phyloP scores from a whole-genome alignment of 2,113 vertebrate species.

The Sinosuthora webbiana region DNA sequence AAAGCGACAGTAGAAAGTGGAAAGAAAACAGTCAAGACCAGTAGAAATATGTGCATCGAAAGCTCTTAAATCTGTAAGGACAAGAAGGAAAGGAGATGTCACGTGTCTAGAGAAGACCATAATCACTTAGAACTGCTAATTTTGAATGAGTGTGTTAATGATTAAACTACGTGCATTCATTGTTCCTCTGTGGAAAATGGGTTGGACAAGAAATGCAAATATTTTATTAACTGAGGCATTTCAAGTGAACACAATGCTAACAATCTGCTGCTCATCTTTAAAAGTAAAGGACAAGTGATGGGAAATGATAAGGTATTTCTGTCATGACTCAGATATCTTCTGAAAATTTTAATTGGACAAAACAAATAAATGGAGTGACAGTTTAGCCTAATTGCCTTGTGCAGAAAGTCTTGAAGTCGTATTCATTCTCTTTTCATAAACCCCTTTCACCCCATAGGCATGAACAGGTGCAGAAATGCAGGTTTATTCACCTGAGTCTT shows the following conservation, averaged over 20 bases:
- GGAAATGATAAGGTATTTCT: background rate
- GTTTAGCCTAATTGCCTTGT: background rate
- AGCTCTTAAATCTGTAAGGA: background rate
- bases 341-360: background rate
- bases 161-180: background rate
- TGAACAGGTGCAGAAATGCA: background rate
- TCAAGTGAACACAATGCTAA: background rate
- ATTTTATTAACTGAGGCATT: background rate
- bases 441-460: rapidly evolving
- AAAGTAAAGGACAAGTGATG: background rate
- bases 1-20: background rate
- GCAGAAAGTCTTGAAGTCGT: background rate
- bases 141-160: background rate
- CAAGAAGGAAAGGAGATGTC: background rate
- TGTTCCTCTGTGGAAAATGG: background rate
- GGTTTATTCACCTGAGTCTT: background rate
- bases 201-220: background rate
- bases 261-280: background rate
- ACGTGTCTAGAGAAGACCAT: background rate
- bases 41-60: background rate
- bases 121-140: background rate
- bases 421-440: background rate
- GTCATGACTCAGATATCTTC: background rate
- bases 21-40: background rate
- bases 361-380: background rate